Evolutionary conservation across 1,140 invertebrate species (phyloP), one percentile per base, ranked within the genome.

Genomic region (Pogonognathellus flavescens): DNA sequence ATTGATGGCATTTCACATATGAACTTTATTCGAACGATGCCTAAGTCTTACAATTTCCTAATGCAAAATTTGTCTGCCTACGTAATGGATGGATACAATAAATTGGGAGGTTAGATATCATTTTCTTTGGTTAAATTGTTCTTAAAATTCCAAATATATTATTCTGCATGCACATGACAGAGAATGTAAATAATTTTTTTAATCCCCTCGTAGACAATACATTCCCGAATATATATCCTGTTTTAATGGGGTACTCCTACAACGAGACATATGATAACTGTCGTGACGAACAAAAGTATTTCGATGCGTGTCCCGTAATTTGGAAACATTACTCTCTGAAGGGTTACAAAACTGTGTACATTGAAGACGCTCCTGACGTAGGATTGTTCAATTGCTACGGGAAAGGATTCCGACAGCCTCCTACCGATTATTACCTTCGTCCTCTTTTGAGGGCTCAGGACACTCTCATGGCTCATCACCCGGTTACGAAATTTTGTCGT

Each of bases 1-100:
- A 92, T 98, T 16, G 96, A 97, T 90, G 94, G 95, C 0, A 93
- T 97, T 1, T 98, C 96, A 0, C 92, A 95, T 62, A 91, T 97
- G 72, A 97, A 97, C 91, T 94, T 97, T 84, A 93, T 95, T 70
- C 92, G 96, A 8, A 95, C 95, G 85, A 95, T 97, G 94, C 94
- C 94, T 0, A 92, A 93, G 88, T 96, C 95, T 0, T 90, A 93
- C 0, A 88, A 91, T 1, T 93, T 92, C 87, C 91, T 96, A 13
- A 86, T 87, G 14, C 91, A 92, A 84, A 90, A 93, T 13, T 90
- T 95, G 10, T 92, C 91, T 0, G 93, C 93, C 10, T 92, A 95
- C 10, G 94, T 95, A 90, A 91, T 96, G 86, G 89, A 94, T 81
- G 95, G 96, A 16, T 96, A 95, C 90, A 96, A 95, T 88, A 96